phyloP scores from a whole-genome alignment of 2,113 vertebrate species.

The Otis tarda region DNA sequence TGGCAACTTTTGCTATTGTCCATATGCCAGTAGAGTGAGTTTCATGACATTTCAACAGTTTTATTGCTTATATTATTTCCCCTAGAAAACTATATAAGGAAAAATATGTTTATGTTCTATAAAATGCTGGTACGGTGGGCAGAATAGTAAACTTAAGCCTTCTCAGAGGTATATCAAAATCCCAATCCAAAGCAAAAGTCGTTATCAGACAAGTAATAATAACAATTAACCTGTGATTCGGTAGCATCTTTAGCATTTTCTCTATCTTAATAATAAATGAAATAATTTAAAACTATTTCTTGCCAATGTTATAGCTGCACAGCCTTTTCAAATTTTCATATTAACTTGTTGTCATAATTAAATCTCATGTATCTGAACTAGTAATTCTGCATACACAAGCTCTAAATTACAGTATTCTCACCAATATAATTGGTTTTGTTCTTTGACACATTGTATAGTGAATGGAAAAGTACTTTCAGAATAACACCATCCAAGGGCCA shows the following conservation, averaged over 20 bases:
- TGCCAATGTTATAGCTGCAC: background rate
- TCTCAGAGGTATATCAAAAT: background rate
- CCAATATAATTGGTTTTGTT: background rate
- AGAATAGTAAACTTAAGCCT: background rate
- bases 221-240: background rate
- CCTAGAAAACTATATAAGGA: background rate
- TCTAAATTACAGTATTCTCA: background rate
- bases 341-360: background rate
- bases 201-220: background rate
- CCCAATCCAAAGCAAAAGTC: background rate
- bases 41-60: background rate
- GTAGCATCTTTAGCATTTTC: background rate
- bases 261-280: background rate
- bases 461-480: background rate
- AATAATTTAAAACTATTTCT: background rate
- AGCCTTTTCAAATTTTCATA: background rate
- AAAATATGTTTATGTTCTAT: background rate
- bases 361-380: background rate
- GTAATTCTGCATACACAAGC: background rate
- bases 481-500: background rate
- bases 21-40: background rate
- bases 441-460: accelerated
- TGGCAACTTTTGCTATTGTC: background rate
- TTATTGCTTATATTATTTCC: background rate
- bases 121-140: background rate